phyloP scores from a whole-genome alignment of 2,113 vertebrate species.

The Sebastes fasciatus region DNA sequence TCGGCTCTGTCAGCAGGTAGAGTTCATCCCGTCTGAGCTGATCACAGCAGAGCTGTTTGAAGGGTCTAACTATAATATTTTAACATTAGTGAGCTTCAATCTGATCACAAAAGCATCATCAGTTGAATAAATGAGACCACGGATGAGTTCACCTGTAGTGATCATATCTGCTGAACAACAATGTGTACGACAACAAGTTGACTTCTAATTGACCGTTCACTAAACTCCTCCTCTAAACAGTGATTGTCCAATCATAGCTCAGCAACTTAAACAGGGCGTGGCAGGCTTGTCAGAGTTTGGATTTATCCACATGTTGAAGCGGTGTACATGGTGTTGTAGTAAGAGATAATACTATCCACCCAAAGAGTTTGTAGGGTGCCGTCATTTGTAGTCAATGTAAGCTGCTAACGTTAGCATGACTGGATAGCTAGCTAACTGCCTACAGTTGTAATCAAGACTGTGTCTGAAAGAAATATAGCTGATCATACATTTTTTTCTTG shows the following conservation, averaged over 20 bases:
- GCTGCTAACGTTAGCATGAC: neutral
- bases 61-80: conserved; percentile 28
- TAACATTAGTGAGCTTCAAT: conserved; percentile 5
- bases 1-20: conserved; percentile 50
- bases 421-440: neutral
- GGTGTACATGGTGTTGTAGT: neutral
- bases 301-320: neutral
- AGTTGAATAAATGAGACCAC: conserved; percentile 67
- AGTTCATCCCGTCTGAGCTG: conserved; percentile 54
- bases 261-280: neutral
- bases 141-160: neutral
- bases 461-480: neutral
- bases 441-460: neutral
- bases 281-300: neutral
- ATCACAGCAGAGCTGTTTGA: conserved; percentile 45
- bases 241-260: neutral
- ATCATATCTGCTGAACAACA: neutral
- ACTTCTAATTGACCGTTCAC: neutral
- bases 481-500: neutral
- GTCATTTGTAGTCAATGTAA: neutral
- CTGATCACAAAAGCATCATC: conserved; percentile 15
- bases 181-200: neutral
- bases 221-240: neutral
- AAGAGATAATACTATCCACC: neutral
- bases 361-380: neutral